Conservation (phyloP, 2,797 vertebrate species). For the Darevskia nairensis region DNA sequence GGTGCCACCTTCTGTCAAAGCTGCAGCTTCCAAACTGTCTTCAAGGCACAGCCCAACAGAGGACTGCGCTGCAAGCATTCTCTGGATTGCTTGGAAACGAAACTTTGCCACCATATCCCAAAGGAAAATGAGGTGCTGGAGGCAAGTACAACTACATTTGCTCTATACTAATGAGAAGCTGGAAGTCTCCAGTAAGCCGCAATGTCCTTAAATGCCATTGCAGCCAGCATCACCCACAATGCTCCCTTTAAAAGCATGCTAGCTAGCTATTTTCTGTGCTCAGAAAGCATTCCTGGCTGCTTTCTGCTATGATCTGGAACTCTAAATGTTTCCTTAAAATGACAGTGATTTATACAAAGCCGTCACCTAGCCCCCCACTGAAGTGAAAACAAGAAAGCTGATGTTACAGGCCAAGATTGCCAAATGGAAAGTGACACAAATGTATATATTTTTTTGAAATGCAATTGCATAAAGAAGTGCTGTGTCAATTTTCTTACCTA, state of each 20-base stretch:
- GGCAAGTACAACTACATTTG: neutral
- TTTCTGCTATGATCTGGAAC: conserved; percentile 2
- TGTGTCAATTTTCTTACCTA: conserved; percentile 4
- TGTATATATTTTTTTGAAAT: neutral
- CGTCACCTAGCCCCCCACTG: neutral
- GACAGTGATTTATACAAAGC: conserved; percentile 16
- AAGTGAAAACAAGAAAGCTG: conserved; percentile 33
- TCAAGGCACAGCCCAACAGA: neutral
- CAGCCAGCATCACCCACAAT: conserved; percentile 29
- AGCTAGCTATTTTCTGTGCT: neutral
- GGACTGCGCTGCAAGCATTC: neutral
- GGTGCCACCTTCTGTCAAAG: too few relatives aligned
- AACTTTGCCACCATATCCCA: neutral
- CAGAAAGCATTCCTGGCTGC: neutral
- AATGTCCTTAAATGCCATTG: conserved; percentile 47
- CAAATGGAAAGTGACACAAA: neutral
- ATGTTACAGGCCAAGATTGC: conserved; percentile 18
- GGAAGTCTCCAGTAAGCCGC: conserved; percentile 20
- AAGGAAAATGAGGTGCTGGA: conserved; percentile 19
- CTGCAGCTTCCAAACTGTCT: neutral
- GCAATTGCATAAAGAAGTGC: neutral
- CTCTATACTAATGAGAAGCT: neutral
- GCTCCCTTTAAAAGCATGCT: conserved; percentile 24
- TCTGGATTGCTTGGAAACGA: neutral
- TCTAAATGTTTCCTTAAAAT: neutral